A percentile compares a stretch with the other conserved stretches of the same genome.
Conservation (phyloP, 2,113 vertebrate species). For the Pseudonaja textilis region DNA sequence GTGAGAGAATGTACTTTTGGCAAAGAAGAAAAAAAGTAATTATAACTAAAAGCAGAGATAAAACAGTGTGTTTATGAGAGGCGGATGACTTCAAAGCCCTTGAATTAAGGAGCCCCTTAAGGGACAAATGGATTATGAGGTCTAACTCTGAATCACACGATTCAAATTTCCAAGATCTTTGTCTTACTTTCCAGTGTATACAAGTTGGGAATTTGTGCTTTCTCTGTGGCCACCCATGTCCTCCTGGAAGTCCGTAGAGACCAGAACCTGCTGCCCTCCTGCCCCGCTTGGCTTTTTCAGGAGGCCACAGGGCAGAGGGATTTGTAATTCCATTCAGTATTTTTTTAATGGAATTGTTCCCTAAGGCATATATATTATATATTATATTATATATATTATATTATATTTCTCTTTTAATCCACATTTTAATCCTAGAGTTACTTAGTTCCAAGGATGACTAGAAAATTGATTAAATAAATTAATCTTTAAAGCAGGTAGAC, state of each 20-base stretch:
- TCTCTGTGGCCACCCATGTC: background rate
- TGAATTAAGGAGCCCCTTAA: slow-evolving; percentile 62
- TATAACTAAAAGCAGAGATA: slow-evolving; percentile 55
- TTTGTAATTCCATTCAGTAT: background rate
- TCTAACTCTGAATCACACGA: slow-evolving; percentile 68
- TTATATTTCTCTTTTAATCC: background rate
- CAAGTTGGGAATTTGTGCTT: slow-evolving; percentile 57
- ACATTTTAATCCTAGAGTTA: background rate
- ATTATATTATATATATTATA: too few species aligned
- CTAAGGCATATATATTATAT: too few species aligned
- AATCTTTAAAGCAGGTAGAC: slow-evolving; percentile 45
- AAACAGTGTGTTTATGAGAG: slow-evolving; percentile 52
- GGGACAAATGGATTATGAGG: slow-evolving; percentile 69
- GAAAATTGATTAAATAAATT: background rate
- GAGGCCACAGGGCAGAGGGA: background rate
- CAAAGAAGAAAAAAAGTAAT: slow-evolving; percentile 44
- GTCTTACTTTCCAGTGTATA: slow-evolving; percentile 66
- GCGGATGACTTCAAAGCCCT: slow-evolving; percentile 69
- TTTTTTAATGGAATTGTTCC: background rate
- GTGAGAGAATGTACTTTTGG: slow-evolving; percentile 34
- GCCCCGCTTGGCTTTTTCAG: background rate
- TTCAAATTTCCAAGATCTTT: slow-evolving; percentile 63
- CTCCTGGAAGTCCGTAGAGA: background rate
- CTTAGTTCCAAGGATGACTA: background rate
- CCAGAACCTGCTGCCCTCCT: background rate